A percentile compares a stretch with the other conserved stretches of the same genome.
Conservation (phyloP, 2,797 vertebrate species). For the Spinibarbus caldwelli region DNA sequence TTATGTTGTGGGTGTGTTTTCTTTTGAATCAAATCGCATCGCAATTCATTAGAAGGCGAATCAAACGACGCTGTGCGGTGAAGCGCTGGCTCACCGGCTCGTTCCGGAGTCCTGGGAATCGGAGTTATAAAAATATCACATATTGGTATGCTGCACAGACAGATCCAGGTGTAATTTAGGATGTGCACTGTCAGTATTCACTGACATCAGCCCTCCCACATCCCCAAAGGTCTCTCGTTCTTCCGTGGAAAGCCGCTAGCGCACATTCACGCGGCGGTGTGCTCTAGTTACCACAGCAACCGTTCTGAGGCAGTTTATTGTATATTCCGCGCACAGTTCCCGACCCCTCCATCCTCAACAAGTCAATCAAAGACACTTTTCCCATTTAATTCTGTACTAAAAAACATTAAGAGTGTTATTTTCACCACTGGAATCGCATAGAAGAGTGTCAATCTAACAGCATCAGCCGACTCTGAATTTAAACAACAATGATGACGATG, state of each 20-base stretch:
- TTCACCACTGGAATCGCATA: neutral
- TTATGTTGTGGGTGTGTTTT: conserved; percentile 16
- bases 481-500: neutral
- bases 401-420: neutral
- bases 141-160: conserved; percentile 41
- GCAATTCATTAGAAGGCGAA: conserved; percentile 12
- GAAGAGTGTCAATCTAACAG: neutral
- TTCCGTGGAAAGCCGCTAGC: conserved; percentile 19
- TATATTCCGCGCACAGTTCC: conserved; percentile 40
- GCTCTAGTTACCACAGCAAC: conserved; percentile 49
- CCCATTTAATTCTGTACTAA: neutral
- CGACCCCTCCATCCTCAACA: conserved; percentile 32
- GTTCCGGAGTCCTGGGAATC: conserved; percentile 28
- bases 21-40: neutral
- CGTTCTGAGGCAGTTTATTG: conserved; percentile 37
- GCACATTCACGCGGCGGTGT: conserved; percentile 2
- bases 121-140: conserved; percentile 41
- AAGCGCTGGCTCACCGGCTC: neutral
- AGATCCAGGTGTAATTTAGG: conserved; percentile 44
- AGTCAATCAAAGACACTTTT: conserved; percentile 43
- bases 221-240: conserved; percentile 42
- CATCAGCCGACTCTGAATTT: neutral
- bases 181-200: conserved; percentile 48
- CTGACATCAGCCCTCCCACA: conserved; percentile 47
- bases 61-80: neutral